phyloP scores from a whole-genome alignment of 2,888 invertebrate species.

The Coenonympha glycerion region DNA sequence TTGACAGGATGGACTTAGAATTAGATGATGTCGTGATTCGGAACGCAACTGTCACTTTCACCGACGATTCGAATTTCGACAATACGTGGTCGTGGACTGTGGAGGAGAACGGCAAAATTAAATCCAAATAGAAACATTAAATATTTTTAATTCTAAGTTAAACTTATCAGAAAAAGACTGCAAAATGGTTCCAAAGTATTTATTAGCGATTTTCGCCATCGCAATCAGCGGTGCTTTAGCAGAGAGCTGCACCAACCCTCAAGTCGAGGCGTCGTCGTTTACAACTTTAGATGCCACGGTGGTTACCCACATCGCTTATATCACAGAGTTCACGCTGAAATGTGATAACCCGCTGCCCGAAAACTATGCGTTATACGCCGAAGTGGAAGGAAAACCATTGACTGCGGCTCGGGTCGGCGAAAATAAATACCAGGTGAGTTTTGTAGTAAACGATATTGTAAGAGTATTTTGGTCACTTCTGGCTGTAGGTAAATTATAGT shows the following conservation, averaged over 20 bases:
- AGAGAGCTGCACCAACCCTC: conserved; percentile 73
- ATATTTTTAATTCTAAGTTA: conserved; percentile 28
- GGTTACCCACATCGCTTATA: conserved; percentile 91
- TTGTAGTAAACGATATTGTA: no score
- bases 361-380: conserved; percentile 88
- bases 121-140: conserved; percentile 2
- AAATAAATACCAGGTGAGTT: conserved; percentile 88
- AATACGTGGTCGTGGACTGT: no score
- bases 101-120: conserved; percentile 26
- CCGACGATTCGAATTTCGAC: conserved; percentile 19
- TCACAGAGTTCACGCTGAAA: conserved; percentile 90
- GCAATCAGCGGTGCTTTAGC: conserved; percentile 45
- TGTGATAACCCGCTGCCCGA: conserved; percentile 81
- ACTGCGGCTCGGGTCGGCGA: conserved; percentile 87
- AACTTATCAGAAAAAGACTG: conserved; percentile 41
- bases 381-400: conserved; percentile 88
- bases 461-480: no score
- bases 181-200: conserved; percentile 68
- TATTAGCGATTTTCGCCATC: conserved; percentile 45
- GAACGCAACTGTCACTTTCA: conserved; percentile 19
- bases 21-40: not conserved
- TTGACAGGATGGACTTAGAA: not conserved
- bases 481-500: not conserved
- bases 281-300: conserved; percentile 95
- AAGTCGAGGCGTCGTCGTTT: conserved; percentile 86